Evolutionary conservation across 2,888 invertebrate genomes (phyloP).

Genomic region (Graphium colonna): DNA sequence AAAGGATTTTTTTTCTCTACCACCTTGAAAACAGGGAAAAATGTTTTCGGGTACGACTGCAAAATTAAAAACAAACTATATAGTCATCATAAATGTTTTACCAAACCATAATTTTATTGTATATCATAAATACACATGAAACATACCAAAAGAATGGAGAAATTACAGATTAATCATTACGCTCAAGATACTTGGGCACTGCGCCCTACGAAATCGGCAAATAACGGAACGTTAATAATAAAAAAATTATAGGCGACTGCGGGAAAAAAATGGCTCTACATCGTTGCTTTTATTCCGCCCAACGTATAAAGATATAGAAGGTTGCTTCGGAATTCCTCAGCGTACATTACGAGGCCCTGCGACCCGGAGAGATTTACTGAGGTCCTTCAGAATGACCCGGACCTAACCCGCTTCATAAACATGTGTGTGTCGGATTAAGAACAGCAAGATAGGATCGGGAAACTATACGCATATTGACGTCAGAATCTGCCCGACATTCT

Average conservation of each 20-base stretch:
- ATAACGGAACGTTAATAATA: background rate
- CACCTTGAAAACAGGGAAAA: too few species aligned
- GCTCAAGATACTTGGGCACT: too few species aligned
- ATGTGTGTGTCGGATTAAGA: background rate
- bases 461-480: background rate
- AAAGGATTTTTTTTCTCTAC: too few species aligned
- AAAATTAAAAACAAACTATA: too few species aligned
- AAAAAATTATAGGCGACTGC: background rate
- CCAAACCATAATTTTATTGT: too few species aligned
- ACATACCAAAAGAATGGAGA: too few species aligned
- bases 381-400: constrained; percentile 1
- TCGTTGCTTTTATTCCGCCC: background rate
- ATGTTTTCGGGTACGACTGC: too few species aligned
- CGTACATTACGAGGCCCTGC: constrained; percentile 13
- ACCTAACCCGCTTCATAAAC: constrained; percentile 3
- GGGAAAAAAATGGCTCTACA: background rate
- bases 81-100: too few species aligned
- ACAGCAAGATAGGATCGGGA: background rate
- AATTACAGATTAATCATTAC: too few species aligned
- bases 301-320: constrained; percentile 7
- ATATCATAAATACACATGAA: too few species aligned
- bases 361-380: constrained; percentile 13
- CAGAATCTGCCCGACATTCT: too few species aligned
- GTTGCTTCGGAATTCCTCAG: constrained; percentile 10
- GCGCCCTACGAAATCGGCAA: too few species aligned